Evolutionary conservation across 2,888 invertebrate genomes (phyloP), one percentile per base, ranked within the genome.

Genomic region (Eristalis intricaria): DNA sequence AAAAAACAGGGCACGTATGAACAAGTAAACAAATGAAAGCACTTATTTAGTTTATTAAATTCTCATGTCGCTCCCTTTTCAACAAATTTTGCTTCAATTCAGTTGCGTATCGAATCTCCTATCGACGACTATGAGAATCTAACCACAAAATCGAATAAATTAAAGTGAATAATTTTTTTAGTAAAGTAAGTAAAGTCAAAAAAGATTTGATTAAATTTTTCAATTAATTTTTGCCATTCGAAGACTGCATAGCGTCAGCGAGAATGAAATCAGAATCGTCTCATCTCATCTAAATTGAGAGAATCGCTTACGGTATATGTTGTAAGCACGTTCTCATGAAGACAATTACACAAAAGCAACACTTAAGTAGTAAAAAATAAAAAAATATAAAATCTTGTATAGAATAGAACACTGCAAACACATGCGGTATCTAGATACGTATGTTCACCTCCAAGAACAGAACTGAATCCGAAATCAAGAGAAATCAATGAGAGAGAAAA

Each of bases 11-110:
- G 88, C 89, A 88, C 89, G 89, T 88, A 78, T 84, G 73, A 90
- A 89, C 89, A 90, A 90, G 90, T 90, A 90, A 90, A 90, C 90
- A 90, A 90, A 89, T 89, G 89, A 90, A 90, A 90, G 88, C 89
- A 79, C 61, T 83, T 73, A 79, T 71, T 66, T 60, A 68, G 65
- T 73, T 38, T 40, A 70, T 86, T 83, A 65, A 83, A 60, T 83
- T 86, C 61, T 77, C 76, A 77, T 35, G 43, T 61, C 68, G 29
- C 3, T 65, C 63, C n/a, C 23, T 32, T 60, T 65, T 13, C 60
- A 13, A 32, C 8, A 0, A 69, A 60, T 74, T 69, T 74, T 40
- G 35, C 43, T 56, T 61, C 35, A 50, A 23, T 68, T 68, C n/a
- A 38, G 50, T 8, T 19, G 8, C 8, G 8, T n/a, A 1, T n/a